Conservation (phyloP, 2,797 vertebrate species). For the Lutjanus argentimaculatus region DNA sequence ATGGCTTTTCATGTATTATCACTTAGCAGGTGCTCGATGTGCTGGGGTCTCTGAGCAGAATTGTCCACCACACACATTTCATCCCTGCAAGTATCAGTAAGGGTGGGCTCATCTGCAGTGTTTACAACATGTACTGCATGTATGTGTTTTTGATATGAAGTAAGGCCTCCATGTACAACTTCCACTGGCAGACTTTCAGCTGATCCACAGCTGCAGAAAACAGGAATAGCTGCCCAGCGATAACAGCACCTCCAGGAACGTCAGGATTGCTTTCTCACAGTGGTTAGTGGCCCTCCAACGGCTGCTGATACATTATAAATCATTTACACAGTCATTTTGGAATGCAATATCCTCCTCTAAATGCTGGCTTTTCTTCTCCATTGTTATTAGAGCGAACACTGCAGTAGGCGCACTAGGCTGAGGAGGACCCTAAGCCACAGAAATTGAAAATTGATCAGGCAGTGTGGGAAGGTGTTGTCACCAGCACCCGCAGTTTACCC, state of each 20-base stretch:
- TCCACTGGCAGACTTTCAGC: conserved; percentile 55
- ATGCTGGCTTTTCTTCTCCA: conserved; percentile 80
- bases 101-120: conserved; percentile 39
- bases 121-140: conserved; percentile 52
- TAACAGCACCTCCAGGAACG: conserved; percentile 81
- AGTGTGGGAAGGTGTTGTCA: conserved; percentile 70
- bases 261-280: conserved; percentile 81
- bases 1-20: conserved; percentile 67
- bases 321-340: conserved; percentile 86
- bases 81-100: conserved; percentile 35
- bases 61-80: conserved; percentile 47
- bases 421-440: conserved; percentile 79
- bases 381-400: conserved; percentile 80
- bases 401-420: conserved; percentile 64
- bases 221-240: conserved; percentile 67
- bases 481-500: conserved; percentile 61
- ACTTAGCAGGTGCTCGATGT: conserved; percentile 60
- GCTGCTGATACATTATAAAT: conserved; percentile 86
- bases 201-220: conserved; percentile 58
- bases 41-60: conserved; percentile 46
- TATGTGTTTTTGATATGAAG: conserved; percentile 58
- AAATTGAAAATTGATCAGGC: conserved; percentile 89
- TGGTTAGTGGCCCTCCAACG: conserved; percentile 76
- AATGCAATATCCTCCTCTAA: conserved; percentile 86
- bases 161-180: conserved; percentile 29